These are phyloP conservation scores for Corythaeola cristata DNA, from an alignment of 2,113 vertebrate species.

Conservation along the genomic window DNA sequence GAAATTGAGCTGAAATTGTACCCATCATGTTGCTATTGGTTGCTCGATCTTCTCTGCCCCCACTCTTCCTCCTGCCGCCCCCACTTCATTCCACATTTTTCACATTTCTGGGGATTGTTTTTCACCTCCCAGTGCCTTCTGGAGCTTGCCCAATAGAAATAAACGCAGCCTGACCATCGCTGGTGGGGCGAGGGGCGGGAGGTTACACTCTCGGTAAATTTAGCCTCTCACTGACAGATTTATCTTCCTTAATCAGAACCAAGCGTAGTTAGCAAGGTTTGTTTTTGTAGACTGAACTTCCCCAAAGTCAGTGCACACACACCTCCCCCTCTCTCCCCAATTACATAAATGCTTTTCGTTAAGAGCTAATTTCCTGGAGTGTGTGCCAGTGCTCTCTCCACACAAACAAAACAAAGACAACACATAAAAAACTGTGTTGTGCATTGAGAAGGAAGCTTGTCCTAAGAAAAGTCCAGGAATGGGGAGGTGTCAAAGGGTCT, in stretches of 20 bases:
- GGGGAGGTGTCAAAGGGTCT: background rate
- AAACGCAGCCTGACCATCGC: background rate
- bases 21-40: background rate
- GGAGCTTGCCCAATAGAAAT: constrained; percentile 52
- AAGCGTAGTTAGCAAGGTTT: constrained; percentile 15
- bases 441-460: background rate
- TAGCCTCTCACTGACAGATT: constrained; percentile 55
- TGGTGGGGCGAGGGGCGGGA: background rate
- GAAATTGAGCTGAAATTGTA: background rate
- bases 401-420: background rate
- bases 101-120: constrained; percentile 55
- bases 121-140: background rate
- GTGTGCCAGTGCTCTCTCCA: background rate
- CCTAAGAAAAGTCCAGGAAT: background rate
- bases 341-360: constrained; percentile 10
- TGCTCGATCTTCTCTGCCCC: background rate
- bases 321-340: constrained; percentile 3
- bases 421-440: background rate
- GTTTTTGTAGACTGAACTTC: constrained; percentile 52
- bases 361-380: constrained; percentile 13
- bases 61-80: background rate
- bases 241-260: constrained; percentile 36
- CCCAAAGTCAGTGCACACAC: background rate
- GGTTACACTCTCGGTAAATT: background rate
- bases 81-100: constrained; percentile 35